These are phyloP conservation scores for Megaceryle maxima DNA, from an alignment of 2,113 vertebrate genomes.

Conservation along the genomic window DNA sequence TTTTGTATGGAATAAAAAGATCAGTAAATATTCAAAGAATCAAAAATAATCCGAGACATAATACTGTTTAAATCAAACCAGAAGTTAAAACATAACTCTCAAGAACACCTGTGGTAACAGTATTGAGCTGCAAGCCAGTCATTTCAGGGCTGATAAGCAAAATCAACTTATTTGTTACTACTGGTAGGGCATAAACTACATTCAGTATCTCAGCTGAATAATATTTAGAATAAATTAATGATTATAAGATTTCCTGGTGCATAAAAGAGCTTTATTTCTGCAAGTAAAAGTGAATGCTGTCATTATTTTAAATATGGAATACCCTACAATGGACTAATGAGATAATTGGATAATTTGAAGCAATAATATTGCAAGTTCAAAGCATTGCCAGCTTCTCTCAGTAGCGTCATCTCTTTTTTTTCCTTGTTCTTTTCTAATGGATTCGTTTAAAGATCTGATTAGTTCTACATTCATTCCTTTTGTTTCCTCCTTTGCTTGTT, in stretches of 20 bases:
- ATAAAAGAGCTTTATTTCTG: slow-evolving; percentile 12
- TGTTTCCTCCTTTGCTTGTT: slow-evolving; percentile 28
- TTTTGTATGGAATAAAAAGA: background rate
- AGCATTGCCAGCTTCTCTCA: slow-evolving; percentile 51
- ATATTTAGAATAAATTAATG: slow-evolving; percentile 5
- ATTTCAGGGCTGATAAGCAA: background rate
- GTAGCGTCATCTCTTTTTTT: slow-evolving; percentile 8
- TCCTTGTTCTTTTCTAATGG: slow-evolving; percentile 9
- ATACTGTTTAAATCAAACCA: background rate
- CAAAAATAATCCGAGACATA: background rate
- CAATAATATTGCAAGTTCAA: slow-evolving; percentile 16
- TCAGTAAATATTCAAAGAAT: background rate
- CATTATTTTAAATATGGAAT: slow-evolving; percentile 21
- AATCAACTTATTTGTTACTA: background rate
- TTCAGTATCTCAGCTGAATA: background rate
- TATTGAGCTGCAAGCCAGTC: background rate
- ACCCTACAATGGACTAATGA: background rate
- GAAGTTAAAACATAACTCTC: background rate
- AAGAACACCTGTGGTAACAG: background rate
- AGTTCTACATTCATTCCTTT: slow-evolving; percentile 5
- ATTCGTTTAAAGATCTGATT: slow-evolving; percentile 23
- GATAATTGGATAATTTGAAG: slow-evolving; percentile 23
- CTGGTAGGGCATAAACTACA: background rate
- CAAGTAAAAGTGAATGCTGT: background rate
- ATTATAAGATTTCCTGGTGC: background rate